Evolutionary conservation across 2,888 invertebrate genomes (phyloP).

Genomic region (Iselma pallidipennis): DNA sequence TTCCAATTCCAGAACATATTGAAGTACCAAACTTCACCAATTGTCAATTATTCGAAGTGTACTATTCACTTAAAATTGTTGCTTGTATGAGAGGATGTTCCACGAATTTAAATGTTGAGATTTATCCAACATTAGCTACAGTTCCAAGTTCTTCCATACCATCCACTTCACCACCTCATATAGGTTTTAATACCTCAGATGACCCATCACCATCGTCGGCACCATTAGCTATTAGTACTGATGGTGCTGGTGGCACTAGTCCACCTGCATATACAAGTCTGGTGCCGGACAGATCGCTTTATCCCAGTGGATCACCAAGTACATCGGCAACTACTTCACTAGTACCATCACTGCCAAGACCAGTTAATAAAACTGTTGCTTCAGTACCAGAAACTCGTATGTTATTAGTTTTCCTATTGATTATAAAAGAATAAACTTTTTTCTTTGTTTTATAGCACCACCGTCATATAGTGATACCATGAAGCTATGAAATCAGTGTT

Average conservation of each 20-base stretch:
- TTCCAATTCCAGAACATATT: slow-evolving; percentile 32
- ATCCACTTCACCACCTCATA: neutral
- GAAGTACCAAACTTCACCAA: slow-evolving; percentile 33
- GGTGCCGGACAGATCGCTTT: neutral
- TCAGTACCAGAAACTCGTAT: neutral
- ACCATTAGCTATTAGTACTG: too few species aligned
- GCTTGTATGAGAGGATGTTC: neutral
- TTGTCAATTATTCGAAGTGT: slow-evolving; percentile 28
- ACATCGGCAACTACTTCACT: neutral
- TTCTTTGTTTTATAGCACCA: neutral
- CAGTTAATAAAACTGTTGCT: too few species aligned
- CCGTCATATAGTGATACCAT: neutral
- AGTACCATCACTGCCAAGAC: neutral
- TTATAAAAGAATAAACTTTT: neutral
- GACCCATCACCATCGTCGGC: too few species aligned
- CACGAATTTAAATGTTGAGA: neutral
- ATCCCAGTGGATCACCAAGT: neutral
- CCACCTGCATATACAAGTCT: neutral
- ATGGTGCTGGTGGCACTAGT: neutral
- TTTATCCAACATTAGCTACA: neutral
- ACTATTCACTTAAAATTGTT: slow-evolving; percentile 12
- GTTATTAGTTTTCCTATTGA: neutral
- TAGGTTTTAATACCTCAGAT: neutral
- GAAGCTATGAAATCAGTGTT: too few species aligned
- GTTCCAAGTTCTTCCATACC: neutral